Evolutionary conservation across 1,140 invertebrate genomes (phyloP), one percentile per base, ranked within the genome.

Genomic region (Platorchestia sp.): DNA sequence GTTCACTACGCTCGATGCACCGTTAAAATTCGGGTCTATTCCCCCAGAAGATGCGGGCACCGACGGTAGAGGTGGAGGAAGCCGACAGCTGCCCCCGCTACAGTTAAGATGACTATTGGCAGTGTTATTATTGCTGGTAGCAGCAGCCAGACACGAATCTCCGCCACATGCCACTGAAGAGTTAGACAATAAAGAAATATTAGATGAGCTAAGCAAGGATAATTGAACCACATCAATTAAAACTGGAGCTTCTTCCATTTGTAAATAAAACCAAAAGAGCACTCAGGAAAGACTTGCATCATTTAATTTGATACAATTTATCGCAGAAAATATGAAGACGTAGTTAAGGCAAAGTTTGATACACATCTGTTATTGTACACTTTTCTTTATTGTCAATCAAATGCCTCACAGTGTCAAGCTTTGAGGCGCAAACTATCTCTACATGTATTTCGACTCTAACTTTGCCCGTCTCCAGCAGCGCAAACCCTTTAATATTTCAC

Each of bases 21-120:
- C 91, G 36, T 40, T 93, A 93, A 93, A 93, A 93, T 47, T 93
- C 3, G 91, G 36, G 6, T 93, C 91, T 5, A 93, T 5, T 6
- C 43, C 45, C 44, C 40, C 91, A 42, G 91, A 44, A 7, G 91
- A 47, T 6, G 43, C 43, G 19, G 91, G 91, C 91, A 93, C 91
- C 40, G 91, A 93, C 43, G 91, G 91, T 44, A 93, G 45, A 36
- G 91, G 91, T 14, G 91, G 91, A 93, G 91, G 91, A 45, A 93
- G 45, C 0, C 91, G 91, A 45, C 91, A 93, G 45, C 41, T 93
- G 91, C 91, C 45, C 7, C 91, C 91, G 44, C 45, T 93, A 47
- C 91, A 93, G 36, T 93, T 93, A 5, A 93, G 43, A 44, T 93
- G 91, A 47, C 91, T 93, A 40, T 40, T 45, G 36, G 91, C 91